Evolutionary conservation across 2,113 vertebrate species (phyloP).

Genomic region (Phalacrocorax carbo): DNA sequence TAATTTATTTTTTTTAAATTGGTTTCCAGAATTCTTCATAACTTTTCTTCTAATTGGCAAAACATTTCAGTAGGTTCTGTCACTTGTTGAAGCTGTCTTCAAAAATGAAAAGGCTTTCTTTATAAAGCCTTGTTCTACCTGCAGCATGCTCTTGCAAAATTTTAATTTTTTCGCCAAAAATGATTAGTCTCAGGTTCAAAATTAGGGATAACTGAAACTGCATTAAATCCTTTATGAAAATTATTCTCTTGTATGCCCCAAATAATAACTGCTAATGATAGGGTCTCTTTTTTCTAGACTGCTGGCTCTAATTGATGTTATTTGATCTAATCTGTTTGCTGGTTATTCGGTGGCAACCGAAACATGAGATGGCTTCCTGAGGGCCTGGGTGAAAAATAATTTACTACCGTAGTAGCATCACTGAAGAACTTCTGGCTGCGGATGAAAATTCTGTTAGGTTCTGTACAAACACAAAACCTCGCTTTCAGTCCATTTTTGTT

Average conservation of each 20-base stretch:
- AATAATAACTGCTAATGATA: neutral
- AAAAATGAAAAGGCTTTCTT: neutral
- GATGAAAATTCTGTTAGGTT: neutral
- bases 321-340: neutral
- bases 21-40: neutral
- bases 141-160: neutral
- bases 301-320: neutral
- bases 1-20: neutral
- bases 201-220: neutral
- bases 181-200: neutral
- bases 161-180: neutral
- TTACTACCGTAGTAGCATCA: rapidly evolving
- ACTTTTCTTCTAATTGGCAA: neutral
- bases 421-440: neutral
- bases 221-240: neutral
- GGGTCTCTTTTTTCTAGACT: neutral
- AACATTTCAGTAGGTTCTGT: neutral
- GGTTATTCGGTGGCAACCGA: neutral
- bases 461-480: neutral
- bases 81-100: neutral
- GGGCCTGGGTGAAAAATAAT: neutral
- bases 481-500: neutral
- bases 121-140: neutral
- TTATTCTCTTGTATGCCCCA: neutral
- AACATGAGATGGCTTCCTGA: neutral